Evolutionary conservation across 1,140 invertebrate species (phyloP).

Genomic region (Platyscapa corneri): DNA sequence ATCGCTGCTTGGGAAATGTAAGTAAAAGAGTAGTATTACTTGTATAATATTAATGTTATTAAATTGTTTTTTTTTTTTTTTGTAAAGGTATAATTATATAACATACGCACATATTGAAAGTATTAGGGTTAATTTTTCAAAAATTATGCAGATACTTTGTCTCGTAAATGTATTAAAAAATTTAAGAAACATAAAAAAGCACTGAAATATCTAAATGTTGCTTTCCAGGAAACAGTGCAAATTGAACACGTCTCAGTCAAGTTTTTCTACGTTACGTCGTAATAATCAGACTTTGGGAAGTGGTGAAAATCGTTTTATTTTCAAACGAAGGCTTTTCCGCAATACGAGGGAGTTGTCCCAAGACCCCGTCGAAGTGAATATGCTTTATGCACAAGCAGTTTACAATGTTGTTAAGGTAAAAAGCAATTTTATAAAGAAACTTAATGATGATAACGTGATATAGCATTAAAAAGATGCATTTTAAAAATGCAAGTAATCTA

Average conservation of each 20-base stretch:
- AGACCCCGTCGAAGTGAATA: constrained; percentile 95
- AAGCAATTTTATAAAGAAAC: background rate
- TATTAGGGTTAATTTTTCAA: too few species aligned
- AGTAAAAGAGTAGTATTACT: too few species aligned
- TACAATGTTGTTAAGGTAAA: constrained; percentile 94
- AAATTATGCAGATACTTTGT: too few species aligned
- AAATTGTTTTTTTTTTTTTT: too few species aligned
- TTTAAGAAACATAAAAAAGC: too few species aligned
- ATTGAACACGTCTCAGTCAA: constrained; percentile 74
- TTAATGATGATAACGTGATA: too few species aligned
- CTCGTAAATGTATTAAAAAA: too few species aligned
- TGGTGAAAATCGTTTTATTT: constrained; percentile 94
- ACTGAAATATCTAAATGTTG: background rate
- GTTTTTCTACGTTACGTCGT: constrained; percentile 76
- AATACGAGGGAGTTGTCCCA: constrained; percentile 93
- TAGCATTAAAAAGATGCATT: too few species aligned
- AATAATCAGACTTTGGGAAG: constrained; percentile 80
- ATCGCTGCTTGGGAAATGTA: constrained; percentile 95
- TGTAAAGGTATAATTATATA: too few species aligned
- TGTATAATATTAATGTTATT: background rate
- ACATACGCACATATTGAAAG: too few species aligned
- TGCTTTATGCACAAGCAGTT: constrained; percentile 96
- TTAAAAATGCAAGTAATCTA: too few species aligned
- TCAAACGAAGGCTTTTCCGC: constrained; percentile 92
- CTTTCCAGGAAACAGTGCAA: constrained; percentile 79